Evolutionary conservation across 2,888 invertebrate genomes (phyloP).

Genomic region (Gortyna flavago): DNA sequence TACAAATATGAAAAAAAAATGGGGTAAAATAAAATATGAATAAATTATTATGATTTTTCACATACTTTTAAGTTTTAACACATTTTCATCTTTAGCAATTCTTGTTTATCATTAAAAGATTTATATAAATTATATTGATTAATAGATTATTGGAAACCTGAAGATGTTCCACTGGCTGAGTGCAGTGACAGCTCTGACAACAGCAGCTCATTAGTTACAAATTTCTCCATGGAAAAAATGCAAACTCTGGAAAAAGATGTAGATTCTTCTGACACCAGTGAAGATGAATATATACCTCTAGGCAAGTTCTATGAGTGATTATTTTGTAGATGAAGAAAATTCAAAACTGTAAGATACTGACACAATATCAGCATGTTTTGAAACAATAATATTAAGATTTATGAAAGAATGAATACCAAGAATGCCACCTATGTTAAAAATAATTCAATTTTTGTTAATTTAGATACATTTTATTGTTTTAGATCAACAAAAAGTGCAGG

Average conservation of each 20-base stretch:
- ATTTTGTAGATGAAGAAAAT: slow-evolving; percentile 54
- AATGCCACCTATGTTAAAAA: background rate
- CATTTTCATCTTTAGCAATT: background rate
- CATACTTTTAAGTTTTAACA: background rate
- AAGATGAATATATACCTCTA: slow-evolving; percentile 87
- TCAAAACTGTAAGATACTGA: slow-evolving; percentile 53
- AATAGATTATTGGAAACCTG: slow-evolving; percentile 87
- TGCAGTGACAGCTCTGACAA: slow-evolving; percentile 87
- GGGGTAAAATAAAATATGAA: background rate
- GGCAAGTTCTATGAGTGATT: slow-evolving; percentile 72
- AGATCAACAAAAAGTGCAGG: slow-evolving; percentile 79
- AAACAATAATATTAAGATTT: slow-evolving; percentile 7
- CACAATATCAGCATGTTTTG: slow-evolving; percentile 42
- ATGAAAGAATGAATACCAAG: too few relatives aligned
- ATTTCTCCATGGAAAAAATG: slow-evolving; percentile 85
- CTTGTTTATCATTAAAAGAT: background rate
- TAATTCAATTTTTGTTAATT: slow-evolving; percentile 1
- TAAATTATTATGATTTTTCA: background rate
- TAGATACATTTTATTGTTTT: slow-evolving; percentile 60
- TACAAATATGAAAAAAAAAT: too few relatives aligned
- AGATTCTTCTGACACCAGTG: slow-evolving; percentile 86
- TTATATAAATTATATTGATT: slow-evolving; percentile 37
- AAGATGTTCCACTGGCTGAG: slow-evolving; percentile 84
- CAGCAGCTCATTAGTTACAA: slow-evolving; percentile 84
- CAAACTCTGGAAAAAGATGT: slow-evolving; percentile 81